Conservation (phyloP, 2,888 invertebrate genomes). For the Ferrisia virgata region DNA sequence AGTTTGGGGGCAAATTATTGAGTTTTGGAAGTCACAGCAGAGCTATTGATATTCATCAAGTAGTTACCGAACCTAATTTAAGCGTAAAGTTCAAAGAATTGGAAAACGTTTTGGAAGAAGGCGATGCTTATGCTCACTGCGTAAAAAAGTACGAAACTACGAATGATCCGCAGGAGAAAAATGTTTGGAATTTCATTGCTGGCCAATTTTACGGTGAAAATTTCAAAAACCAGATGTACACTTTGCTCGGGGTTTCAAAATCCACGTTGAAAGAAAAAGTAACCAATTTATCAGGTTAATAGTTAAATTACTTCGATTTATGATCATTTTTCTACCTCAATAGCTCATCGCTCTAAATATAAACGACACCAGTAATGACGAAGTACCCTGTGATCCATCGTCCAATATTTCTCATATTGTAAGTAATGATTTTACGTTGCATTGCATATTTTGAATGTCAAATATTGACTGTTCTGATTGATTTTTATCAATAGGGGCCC, state of each 20-base stretch:
- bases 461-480: not conserved
- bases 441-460: not conserved
- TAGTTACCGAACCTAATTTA: conserved; percentile 79
- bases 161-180: conserved; percentile 66
- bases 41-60: conserved; percentile 60
- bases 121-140: conserved; percentile 66
- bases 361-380: not conserved
- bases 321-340: not conserved
- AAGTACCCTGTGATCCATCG: not conserved
- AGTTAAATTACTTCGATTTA: not conserved
- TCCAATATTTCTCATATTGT: conserved; percentile 28
- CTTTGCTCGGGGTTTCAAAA: not conserved
- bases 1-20: conserved; percentile 93
- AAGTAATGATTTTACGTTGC: not conserved
- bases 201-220: conserved; percentile 32
- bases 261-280: conserved; percentile 32
- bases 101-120: conserved; percentile 67
- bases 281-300: not conserved
- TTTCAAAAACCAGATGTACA: conserved; percentile 15
- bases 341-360: conserved; percentile 29
- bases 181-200: conserved; percentile 81
- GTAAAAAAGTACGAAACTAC: conserved; percentile 65
- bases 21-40: conserved; percentile 59
- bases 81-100: conserved; percentile 73
- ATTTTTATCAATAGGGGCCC: conserved; percentile 9